Evolutionary conservation across 2,113 vertebrate genomes (phyloP), one percentile per base, ranked within the genome.

Genomic region (Pachypanchax playfairii): DNA sequence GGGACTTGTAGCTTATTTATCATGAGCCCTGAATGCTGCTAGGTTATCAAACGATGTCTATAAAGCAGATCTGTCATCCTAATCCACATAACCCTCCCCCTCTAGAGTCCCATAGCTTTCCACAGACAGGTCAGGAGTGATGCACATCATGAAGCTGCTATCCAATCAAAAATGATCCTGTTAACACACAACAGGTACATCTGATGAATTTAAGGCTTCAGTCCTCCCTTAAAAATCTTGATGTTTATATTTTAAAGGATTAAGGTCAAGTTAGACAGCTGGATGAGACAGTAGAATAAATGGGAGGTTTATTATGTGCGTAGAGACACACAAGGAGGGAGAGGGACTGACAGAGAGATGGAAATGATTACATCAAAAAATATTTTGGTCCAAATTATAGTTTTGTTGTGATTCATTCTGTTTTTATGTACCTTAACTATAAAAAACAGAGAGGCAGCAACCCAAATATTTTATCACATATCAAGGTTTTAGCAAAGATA

Each of bases 1-100:
- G 63, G 65, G 62, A 76, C 63, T 61, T 63, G 55, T 55, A 55
- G 60, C 52, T 78, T 74, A 66, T 84, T 66, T 70, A 79, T 80
- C 78, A 57, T 2, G 17, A n/a, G 39, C 67, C 39, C 53, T 15
- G 11, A 48, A 71, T 54, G 35, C 56, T 2, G 17, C 44, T 25
- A 62, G 64, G 59, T 65, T 29, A 73, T 83, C 72, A 65, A 73
- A 67, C 41, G 56, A 56, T 10, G 69, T 58, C 57, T 56, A 29
- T 56, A 24, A 63, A 67, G 55, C 69, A 13, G 8, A 50, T 73
- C 59, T 22, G 66, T 70, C 68, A 33, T 39, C 50, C 17, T 74
- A 74, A 79, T 70, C 71, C 74, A 25, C 20, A 38, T 51, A 38
- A 41, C 58, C 68, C 43, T 44, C 59, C 55, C 36, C 71, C 54